These are phyloP conservation scores for Vanessa atalanta DNA, from an alignment of 1,140 invertebrate species.

Conservation along the genomic window DNA sequence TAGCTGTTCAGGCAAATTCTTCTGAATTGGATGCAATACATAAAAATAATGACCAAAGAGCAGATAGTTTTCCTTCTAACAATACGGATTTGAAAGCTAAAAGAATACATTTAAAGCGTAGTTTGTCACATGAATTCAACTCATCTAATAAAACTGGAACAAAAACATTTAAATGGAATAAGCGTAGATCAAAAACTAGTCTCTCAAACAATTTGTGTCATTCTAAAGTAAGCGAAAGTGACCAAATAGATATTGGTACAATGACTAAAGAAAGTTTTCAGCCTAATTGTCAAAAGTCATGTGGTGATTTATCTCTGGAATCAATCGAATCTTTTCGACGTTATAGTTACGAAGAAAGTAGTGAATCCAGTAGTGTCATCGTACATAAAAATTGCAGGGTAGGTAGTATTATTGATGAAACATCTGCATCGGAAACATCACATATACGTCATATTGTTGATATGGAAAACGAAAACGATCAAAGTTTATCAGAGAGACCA, in stretches of 20 bases:
- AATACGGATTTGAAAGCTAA: background rate
- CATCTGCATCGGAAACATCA: conserved; percentile 5
- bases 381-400: background rate
- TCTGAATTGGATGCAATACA: background rate
- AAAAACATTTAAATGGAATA: conserved; percentile 1
- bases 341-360: background rate
- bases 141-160: background rate
- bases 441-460: conserved; percentile 10
- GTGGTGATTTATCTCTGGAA: background rate
- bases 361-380: background rate
- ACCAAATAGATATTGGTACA: background rate
- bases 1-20: conserved; percentile 9
- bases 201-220: background rate
- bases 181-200: conserved; percentile 1
- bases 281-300: background rate
- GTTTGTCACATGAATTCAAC: background rate
- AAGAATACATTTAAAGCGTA: background rate
- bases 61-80: background rate
- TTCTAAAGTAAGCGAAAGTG: background rate
- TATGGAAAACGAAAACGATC: background rate
- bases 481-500: background rate
- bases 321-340: background rate
- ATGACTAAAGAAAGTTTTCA: background rate
- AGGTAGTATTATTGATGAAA: conserved; percentile 35
- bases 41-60: background rate